Evolutionary conservation across 2,113 vertebrate species (phyloP), one percentile per base, ranked within the genome.

Genomic region (Gymnocephalus cernua): DNA sequence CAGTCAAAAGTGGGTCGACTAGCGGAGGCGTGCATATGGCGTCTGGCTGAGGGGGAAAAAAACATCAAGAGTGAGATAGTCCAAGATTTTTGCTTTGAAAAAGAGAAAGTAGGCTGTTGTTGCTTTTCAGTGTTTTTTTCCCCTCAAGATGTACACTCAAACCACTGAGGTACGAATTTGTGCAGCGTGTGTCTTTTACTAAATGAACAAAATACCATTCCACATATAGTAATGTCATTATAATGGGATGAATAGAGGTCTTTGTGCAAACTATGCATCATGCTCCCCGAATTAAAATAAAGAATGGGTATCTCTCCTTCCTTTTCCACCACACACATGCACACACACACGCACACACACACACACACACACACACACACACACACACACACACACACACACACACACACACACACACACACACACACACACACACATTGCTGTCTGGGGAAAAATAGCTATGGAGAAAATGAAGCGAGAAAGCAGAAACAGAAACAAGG

Each of bases 21-120:
- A 5, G 51, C 78, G 86, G 77, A 87, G 84, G 82, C 86, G 88
- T 89, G 88, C 74, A 54, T 75, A 87, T 83, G 89, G 86, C 86
- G 82, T 53, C 82, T 82, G 73, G 14, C 54, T 69, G 48, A 74
- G 18, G 62, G 21, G 15, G 4, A 64, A 63, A 75, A 61, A 80
- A 70, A 77, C 69, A 64, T 0, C 19, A 38, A 14, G 64, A 79
- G 48, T 13, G 35, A 86, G 48, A 78, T 5, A 58, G 48, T 71
- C 76, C 35, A 64, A 50, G 15, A 71, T 63, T 86, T 80, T 65
- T 56, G 7, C 61, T 82, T 38, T 58, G 18, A 51, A 68, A 67
- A 47, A 50, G 2, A 72, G 9, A 29, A 45, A 57, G 41, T 56
- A 27, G 32, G 12, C 32, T 56, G 35, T 27, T 53, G 25, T 61